phyloP scores from a whole-genome alignment of 2,797 vertebrate species.

The Hypotaenidia philippensis region DNA sequence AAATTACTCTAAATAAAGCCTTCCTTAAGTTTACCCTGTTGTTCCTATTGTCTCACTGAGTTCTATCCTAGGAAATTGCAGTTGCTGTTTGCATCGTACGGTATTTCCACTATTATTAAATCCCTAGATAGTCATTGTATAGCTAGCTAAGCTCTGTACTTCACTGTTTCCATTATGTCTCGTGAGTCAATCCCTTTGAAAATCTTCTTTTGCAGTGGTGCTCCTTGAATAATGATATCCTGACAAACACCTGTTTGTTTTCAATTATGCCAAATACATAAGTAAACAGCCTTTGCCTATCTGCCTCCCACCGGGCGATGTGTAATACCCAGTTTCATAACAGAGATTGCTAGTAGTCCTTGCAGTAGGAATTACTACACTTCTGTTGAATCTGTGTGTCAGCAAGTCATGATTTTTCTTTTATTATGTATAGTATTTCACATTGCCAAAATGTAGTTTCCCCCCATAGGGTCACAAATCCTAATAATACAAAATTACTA shows the following conservation, averaged over 20 bases:
- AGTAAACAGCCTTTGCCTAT: conserved; percentile 25
- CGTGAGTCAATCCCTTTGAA: not conserved
- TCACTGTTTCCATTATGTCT: not conserved
- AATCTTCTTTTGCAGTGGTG: conserved; percentile 5
- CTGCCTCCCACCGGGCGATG: conserved; percentile 24
- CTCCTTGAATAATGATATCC: conserved; percentile 32
- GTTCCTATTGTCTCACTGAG: not conserved
- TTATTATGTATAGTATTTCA: not conserved
- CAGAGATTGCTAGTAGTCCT: conserved; percentile 4
- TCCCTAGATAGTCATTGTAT: not conserved
- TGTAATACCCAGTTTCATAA: not conserved
- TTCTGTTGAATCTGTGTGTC: not conserved
- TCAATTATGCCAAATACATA: conserved; percentile 5
- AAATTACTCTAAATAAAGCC: not conserved
- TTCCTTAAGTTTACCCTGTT: not conserved
- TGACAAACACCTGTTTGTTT: conserved; percentile 46
- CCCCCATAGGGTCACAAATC: not conserved
- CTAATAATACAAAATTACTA: not conserved
- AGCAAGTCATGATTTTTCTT: not conserved
- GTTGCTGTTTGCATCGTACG: not conserved
- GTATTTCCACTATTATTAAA: not conserved
- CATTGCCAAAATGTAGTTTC: conserved; percentile 11
- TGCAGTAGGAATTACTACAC: not conserved
- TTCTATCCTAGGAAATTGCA: not conserved
- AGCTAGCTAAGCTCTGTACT: not conserved